These are phyloP conservation scores for Bimastos eiseni DNA, from an alignment of 2,888 invertebrate genomes.

Conservation along the genomic window DNA sequence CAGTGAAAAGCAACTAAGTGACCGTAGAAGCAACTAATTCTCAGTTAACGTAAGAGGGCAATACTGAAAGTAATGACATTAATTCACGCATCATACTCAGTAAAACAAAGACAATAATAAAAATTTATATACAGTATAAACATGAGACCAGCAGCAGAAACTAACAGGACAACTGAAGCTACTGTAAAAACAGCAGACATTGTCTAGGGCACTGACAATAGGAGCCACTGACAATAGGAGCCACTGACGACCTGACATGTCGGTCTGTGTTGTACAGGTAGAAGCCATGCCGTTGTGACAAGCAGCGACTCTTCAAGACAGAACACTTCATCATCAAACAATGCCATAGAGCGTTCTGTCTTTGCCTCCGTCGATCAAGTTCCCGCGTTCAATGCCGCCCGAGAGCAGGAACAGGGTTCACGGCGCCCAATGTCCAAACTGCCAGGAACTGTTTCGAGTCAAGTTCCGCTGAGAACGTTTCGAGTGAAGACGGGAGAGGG, in stretches of 20 bases:
- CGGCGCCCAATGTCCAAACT: not conserved
- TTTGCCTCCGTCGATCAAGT: constrained; percentile 40
- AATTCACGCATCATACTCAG: not conserved
- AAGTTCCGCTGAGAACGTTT: not conserved
- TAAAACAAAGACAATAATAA: too few species aligned
- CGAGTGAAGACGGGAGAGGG: not conserved
- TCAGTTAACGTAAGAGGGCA: too few species aligned
- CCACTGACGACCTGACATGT: not conserved
- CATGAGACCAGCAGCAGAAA: too few species aligned
- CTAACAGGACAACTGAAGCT: too few species aligned
- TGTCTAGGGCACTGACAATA: too few species aligned
- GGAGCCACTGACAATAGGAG: too few species aligned
- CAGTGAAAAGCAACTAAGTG: too few species aligned
- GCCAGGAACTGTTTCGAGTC: constrained; percentile 19
- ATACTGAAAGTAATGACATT: too few species aligned
- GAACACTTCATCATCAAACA: not conserved
- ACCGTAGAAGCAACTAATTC: too few species aligned
- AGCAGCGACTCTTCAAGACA: not conserved
- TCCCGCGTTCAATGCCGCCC: constrained; percentile 36
- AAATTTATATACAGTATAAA: too few species aligned
- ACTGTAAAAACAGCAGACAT: too few species aligned
- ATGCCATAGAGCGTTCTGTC: constrained; percentile 39
- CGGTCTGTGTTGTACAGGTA: not conserved
- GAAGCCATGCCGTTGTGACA: constrained; percentile 1
- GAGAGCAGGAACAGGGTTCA: constrained; percentile 32